Evolutionary conservation across 2,113 vertebrate genomes (phyloP), one percentile per base, ranked within the genome.

Genomic region (Triplophysa dalaica): DNA sequence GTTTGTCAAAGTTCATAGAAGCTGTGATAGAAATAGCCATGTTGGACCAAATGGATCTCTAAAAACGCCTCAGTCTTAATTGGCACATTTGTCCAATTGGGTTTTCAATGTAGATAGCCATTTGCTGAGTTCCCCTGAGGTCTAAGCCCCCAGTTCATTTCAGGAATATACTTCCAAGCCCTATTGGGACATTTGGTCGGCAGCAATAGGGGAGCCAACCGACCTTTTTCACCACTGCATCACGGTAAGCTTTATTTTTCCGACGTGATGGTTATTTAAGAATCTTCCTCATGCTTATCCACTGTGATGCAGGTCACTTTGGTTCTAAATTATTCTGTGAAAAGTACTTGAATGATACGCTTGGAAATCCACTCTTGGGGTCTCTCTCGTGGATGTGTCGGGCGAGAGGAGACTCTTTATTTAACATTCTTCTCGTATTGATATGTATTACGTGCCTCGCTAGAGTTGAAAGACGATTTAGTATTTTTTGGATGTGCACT

Each of bases 271-370:
- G 62, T 81, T 83, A 74, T 67, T 84, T 83, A 89, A 89, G 77
- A 58, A 50, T 82, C 86, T 82, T 82, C 73, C 77, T 84, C 63
- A 13, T 58, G 24, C 61, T 77, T 24, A 14, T 79, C 67, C 72
- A 48, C 72, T 81, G 86, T 82, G 72, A 82, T 72, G 70, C 70
- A 56, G 70, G 76, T 88, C 84, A 81, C 83, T 88, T 82, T 78
- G 66, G 85, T 86, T 89, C 77, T 91, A 90, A 91, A 86, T 93
- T 91, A 91, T 92, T 91, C 87, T 90, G 85, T 90, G 86, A 83
- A 89, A 89, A 91, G 89, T 93, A 93, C 92, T 93, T 91, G 92
- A 93, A 93, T 89, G 86, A 89, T 81, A 22, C 50, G 69, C 29
- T 77, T 68, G 65, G 66, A 80, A 66, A 54, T 76, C 54, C 66